Evolutionary conservation across 2,888 invertebrate species (phyloP).

Genomic region (Pseudococcus jackbeardsleyi): DNA sequence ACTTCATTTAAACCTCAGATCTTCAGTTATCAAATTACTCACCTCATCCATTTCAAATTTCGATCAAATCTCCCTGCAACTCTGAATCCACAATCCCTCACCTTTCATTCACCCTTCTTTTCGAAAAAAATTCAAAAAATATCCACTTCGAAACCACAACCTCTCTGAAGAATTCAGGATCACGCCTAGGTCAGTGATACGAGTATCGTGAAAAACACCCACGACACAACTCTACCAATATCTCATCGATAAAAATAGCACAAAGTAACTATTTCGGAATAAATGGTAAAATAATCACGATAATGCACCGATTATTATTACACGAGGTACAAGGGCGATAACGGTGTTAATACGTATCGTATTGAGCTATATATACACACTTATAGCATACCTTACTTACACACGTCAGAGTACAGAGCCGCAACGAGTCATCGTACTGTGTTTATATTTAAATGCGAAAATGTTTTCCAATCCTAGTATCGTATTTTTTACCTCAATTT

Average conservation of each 20-base stretch:
- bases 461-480: background rate
- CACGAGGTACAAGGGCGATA: slow-evolving; percentile 23
- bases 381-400: background rate
- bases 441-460: background rate
- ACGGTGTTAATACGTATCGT: background rate
- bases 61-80: background rate
- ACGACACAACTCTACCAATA: background rate
- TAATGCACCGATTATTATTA: slow-evolving; percentile 5
- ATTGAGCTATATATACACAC: background rate
- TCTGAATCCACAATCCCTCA: background rate
- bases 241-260: slow-evolving; percentile 42
- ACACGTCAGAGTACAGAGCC: background rate
- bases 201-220: background rate
- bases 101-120: background rate
- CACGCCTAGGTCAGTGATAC: background rate
- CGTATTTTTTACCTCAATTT: background rate
- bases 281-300: slow-evolving; percentile 24
- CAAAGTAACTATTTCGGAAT: slow-evolving; percentile 36
- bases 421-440: background rate
- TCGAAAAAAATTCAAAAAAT: slow-evolving; percentile 3
- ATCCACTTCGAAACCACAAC: background rate
- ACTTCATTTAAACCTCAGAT: too few species aligned
- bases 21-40: too few species aligned
- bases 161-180: background rate
- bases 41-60: too few species aligned